phyloP scores from a whole-genome alignment of 2,797 vertebrate genomes.

The Anniella stebbinsi region DNA sequence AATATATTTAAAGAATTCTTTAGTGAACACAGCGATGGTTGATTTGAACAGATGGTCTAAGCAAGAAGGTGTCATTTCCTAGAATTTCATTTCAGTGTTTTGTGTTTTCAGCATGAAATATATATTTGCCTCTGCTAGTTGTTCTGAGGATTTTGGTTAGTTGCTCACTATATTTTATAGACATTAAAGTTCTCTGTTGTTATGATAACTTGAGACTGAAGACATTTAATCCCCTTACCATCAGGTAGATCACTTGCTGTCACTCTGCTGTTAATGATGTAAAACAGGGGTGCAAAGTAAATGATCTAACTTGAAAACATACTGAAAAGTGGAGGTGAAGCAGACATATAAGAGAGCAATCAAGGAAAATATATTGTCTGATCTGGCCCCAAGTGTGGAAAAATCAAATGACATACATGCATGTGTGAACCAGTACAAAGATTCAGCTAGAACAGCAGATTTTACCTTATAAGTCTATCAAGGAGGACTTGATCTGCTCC shows the following conservation, averaged over 20 bases:
- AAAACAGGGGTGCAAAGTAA: not conserved
- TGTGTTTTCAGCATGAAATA: not conserved
- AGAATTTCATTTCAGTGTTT: not conserved
- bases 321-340: not conserved
- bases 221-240: not conserved
- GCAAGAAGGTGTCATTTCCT: not conserved
- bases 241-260: not conserved
- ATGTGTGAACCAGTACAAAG: conserved; percentile 13
- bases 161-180: not conserved
- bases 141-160: not conserved
- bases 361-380: too few relatives aligned
- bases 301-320: not conserved
- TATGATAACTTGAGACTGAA: not conserved
- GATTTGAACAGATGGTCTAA: not conserved
- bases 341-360: not conserved
- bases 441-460: not conserved
- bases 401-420: not conserved
- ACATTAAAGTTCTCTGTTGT: not conserved
- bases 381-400: not conserved
- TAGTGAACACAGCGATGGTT: not conserved
- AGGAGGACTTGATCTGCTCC: not conserved
- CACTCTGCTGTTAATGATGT: not conserved
- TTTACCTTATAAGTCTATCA: not conserved
- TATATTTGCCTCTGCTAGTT: not conserved
- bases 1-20: not conserved